Conservation (phyloP, 2,888 invertebrate species). For the Choreutis nemorana region DNA sequence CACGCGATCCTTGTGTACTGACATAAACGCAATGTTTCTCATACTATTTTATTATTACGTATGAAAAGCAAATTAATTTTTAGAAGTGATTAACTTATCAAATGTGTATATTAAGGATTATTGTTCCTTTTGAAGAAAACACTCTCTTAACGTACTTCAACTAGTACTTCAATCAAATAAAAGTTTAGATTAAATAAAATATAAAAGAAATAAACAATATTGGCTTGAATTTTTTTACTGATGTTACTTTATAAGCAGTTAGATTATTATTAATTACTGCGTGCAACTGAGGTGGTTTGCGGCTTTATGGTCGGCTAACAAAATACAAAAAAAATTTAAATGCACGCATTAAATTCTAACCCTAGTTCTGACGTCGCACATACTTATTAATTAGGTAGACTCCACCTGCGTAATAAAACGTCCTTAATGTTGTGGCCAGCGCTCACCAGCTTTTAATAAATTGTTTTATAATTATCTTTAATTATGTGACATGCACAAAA, state of each 20-base stretch:
- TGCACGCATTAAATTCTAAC: constrained; percentile 56
- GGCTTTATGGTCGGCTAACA: constrained; percentile 28
- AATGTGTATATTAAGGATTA: no score
- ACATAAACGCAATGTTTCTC: constrained; percentile 19
- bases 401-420: constrained; percentile 46
- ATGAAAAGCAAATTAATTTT: no score
- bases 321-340: constrained; percentile 59
- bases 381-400: constrained; percentile 52
- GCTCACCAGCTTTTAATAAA: constrained; percentile 24
- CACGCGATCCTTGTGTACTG: constrained; percentile 26
- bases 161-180: no score
- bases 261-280: constrained; percentile 43
- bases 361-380: constrained; percentile 26
- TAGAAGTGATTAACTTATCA: no score
- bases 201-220: constrained; percentile 11
- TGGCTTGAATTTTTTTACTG: constrained; percentile 18
- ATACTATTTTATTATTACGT: no score
- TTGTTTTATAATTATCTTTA: constrained; percentile 18
- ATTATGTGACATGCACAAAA: constrained; percentile 19
- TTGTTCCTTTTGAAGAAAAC: not conserved
- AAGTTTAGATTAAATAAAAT: not conserved
- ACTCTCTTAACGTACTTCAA: no score
- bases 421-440: constrained; percentile 23
- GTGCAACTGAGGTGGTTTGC: constrained; percentile 33
- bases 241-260: constrained; percentile 19